These are phyloP conservation scores for Ceramica pisi DNA, from an alignment of 2,888 invertebrate species.

Conservation along the genomic window DNA sequence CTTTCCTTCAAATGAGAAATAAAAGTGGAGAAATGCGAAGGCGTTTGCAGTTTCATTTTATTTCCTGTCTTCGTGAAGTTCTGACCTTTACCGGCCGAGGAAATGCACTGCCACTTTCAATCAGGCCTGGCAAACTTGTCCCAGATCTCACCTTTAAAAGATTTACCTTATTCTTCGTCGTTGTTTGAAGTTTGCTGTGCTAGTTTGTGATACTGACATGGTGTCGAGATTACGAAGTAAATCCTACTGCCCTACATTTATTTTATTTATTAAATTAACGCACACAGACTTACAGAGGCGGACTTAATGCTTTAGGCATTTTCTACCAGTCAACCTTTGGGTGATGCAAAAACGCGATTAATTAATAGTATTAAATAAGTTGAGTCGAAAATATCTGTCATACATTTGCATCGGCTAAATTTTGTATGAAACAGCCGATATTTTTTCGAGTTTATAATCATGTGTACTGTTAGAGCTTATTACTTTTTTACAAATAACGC, in stretches of 20 bases:
- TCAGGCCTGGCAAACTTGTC: conserved; percentile 1
- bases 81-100: neutral
- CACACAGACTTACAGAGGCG: no score
- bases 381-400: no score
- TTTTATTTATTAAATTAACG: no score
- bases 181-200: neutral
- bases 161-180: neutral
- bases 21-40: neutral
- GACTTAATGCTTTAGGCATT: no score
- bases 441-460: no score
- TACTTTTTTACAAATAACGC: no score
- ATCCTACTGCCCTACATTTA: neutral
- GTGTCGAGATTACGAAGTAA: neutral
- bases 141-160: neutral
- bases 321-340: no score
- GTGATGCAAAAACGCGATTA: no score
- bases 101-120: conserved; percentile 1
- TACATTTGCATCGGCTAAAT: no score
- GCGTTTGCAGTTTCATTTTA: neutral
- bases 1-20: neutral
- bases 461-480: no score
- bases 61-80: neutral
- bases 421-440: no score
- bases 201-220: neutral
- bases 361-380: no score